Evolutionary conservation across 2,797 vertebrate genomes (phyloP), one percentile per base, ranked within the genome.

Genomic region (Tokudaia tokunoshimensis): DNA sequence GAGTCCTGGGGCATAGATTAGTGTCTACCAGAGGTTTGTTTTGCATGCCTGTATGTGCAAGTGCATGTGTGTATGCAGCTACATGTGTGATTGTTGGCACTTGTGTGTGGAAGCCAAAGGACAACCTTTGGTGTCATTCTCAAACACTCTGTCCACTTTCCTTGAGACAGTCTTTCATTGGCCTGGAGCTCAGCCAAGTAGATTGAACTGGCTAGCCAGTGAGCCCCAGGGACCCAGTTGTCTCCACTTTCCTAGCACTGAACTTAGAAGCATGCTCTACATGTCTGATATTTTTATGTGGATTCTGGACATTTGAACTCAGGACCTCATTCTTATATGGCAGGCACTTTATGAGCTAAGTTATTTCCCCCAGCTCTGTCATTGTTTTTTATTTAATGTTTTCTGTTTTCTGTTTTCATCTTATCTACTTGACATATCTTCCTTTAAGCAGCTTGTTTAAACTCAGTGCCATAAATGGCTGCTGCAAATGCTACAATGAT

Each of bases 371-470:
- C 6, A 70, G 10, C 26, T 75, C 41, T 7, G 50, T 24, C 7
- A 11, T 20, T 52, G 41, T 44, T 78, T 96, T 89, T 95, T 76
- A 57, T 86, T 89, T 57, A 57, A 37, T 89, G 37, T 75, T 57
- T 97, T 86, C 80, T 89, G 37, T 75, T 57, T 97, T 86, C 80
- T 79, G 61, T 94, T 94, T 96, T 83, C 52, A 34, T 91, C 61
- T 89, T 93, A 83, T 72, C 15, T 44, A 52, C n/a, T 79, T 74
- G 72, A 79, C 20, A 14, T 17, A 37, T 79, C 57, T 10, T 19
- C 20, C 76, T 84, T 70, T 83, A 84, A 91, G 59, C 74, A 72
- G 41, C 37, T 92, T 93, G 47, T 82, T 89, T 78, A 90, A 79
- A 78, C 41, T 31, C 6, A 78, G 75, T 55, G 65, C 37, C 2